phyloP scores from a whole-genome alignment of 2,888 invertebrate species.

The Ethmia dodecea region DNA sequence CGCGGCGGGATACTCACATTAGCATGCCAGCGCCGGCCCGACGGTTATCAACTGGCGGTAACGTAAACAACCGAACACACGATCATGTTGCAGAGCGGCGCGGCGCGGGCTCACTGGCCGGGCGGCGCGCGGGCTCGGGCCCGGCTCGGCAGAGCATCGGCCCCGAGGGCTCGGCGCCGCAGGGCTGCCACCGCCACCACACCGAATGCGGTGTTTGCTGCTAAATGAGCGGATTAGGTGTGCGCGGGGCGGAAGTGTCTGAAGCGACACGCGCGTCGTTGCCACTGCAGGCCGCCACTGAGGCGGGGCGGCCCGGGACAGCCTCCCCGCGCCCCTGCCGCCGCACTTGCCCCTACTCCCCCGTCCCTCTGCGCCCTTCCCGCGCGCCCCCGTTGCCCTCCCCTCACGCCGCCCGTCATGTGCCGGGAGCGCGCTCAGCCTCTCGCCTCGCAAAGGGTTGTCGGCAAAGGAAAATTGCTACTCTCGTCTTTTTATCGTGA shows the following conservation, averaged over 20 bases:
- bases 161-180: constrained; percentile 60
- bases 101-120: constrained; percentile 58
- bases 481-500: constrained; percentile 54
- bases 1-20: constrained; percentile 57
- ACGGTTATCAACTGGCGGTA: constrained; percentile 68
- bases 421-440: constrained; percentile 56
- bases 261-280: constrained; percentile 73
- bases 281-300: constrained; percentile 76
- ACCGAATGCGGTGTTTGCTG: constrained; percentile 69
- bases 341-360: constrained; percentile 23
- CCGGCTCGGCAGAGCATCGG: constrained; percentile 56
- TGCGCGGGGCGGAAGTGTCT: constrained; percentile 71
- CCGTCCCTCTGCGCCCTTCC: constrained; percentile 16
- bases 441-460: constrained; percentile 67
- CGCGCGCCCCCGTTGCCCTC: constrained; percentile 22
- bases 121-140: constrained; percentile 50
- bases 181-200: constrained; percentile 49
- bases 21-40: constrained; percentile 72
- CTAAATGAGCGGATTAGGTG: constrained; percentile 66
- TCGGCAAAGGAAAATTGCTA: constrained; percentile 62
- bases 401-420: constrained; percentile 46
- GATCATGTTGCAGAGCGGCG: constrained; percentile 53
- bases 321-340: constrained; percentile 48
- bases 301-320: constrained; percentile 73
- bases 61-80: constrained; percentile 69